Conservation (phyloP, 2,113 vertebrate genomes). For the Cochlearius cochlearius region DNA sequence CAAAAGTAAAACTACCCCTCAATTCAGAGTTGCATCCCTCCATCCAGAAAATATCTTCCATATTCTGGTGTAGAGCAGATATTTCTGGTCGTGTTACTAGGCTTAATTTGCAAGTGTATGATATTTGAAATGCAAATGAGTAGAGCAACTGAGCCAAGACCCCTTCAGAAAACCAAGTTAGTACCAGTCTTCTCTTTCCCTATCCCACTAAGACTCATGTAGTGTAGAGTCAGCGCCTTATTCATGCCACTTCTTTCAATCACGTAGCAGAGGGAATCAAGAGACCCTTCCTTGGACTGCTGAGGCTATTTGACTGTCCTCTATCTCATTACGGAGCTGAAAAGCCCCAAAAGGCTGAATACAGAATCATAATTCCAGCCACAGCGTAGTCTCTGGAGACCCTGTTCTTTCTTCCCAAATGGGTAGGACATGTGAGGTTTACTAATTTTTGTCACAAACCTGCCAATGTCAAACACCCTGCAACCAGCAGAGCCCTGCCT, state of each 20-base stretch:
- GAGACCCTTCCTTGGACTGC: background rate
- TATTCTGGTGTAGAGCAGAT: background rate
- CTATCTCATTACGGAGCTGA: background rate
- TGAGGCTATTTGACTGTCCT: background rate
- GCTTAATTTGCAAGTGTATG: background rate
- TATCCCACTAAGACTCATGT: background rate
- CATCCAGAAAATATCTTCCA: background rate
- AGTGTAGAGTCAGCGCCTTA: background rate
- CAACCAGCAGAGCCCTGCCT: background rate
- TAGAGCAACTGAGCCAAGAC: background rate
- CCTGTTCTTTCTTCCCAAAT: background rate
- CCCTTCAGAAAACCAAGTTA: background rate
- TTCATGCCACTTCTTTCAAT: background rate
- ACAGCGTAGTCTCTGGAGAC: background rate
- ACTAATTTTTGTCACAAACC: background rate
- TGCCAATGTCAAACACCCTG: background rate
- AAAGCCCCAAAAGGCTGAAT: background rate
- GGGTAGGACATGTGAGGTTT: background rate
- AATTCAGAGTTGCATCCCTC: background rate
- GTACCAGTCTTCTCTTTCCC: background rate
- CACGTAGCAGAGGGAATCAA: background rate
- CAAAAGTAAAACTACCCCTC: background rate
- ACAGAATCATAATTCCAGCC: background rate
- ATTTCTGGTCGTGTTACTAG: background rate
- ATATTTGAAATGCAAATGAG: background rate